Base-by-base conservation (phyloP, 2,888 invertebrate species). In the Caenorhabditis drosophilae region DNA sequence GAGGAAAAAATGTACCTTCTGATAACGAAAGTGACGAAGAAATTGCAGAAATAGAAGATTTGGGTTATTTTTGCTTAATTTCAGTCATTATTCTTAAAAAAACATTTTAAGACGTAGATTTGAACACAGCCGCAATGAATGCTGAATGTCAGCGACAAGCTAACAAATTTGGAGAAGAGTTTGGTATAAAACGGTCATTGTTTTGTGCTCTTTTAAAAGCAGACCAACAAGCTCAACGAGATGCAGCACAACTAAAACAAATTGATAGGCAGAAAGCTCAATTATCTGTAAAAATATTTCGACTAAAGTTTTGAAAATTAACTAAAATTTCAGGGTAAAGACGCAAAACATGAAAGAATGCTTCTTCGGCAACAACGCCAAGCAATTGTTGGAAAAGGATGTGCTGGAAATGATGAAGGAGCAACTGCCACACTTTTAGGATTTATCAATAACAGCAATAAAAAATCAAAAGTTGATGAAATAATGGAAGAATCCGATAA, bases 241-340 rank as follows among this genome's bases (percentile, higher is more conserved):
- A 78, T 31, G 69, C 70, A 12, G 76, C 75, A 4, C 71, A 78
- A 48, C 57, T 81, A 18, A 76, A 72, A 59, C 75, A 78, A 49
- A 79, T 81, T 55, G 81, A 81, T 50, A 70, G 76, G 38, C 79
- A 79, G 53, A 80, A 81, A 55, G 67, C 73, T 38, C 63, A 75
- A 36, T 66, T 80, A 20, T 73, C 81, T 61, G 81, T 81, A n/a
- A n/a, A n/a, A n/a, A n/a, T n/a, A n/a, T n/a, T n/a, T n/a, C n/a
- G n/a, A n/a, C n/a, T n/a, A n/a, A n/a, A n/a, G n/a, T n/a, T n/a
- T n/a, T n/a, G n/a, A n/a, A n/a, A n/a, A n/a, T n/a, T n/a, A n/a
- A n/a, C n/a, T n/a, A 49, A 23, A 4, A 20, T 49, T 77, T 63
- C 58, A 81, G 81, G 81, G 81, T 18, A 64, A 75, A 34, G 75